These are phyloP conservation scores for Catharus bicknelli DNA, from an alignment of 2,113 vertebrate species.

Conservation along the genomic window DNA sequence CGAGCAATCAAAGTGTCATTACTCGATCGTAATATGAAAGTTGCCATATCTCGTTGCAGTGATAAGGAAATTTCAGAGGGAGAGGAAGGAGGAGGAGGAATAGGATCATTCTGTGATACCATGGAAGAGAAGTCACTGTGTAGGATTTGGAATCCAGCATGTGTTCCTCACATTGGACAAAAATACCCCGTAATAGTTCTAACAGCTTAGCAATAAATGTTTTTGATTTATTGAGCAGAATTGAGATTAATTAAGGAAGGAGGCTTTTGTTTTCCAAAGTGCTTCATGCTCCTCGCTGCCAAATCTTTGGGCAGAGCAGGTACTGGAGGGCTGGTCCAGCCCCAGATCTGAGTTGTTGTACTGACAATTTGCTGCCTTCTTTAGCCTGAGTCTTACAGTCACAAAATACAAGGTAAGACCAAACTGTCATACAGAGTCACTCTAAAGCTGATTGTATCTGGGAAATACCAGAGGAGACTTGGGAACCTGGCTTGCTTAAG, in stretches of 20 bases:
- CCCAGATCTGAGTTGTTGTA: not conserved
- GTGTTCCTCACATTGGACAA: not conserved
- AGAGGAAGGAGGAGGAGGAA: not conserved
- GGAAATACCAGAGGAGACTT: not conserved
- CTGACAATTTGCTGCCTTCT: not conserved
- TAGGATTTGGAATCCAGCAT: not conserved
- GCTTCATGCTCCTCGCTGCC: not conserved
- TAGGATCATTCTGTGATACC: not conserved
- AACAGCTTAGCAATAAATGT: not conserved
- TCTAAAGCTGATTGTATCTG: not conserved
- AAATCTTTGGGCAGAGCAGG: not conserved
- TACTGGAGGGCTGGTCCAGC: not conserved
- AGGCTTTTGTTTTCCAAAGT: not conserved
- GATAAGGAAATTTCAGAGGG: not conserved
- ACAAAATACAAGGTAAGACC: not conserved
- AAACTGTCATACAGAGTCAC: not conserved
- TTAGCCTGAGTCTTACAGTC: not conserved
- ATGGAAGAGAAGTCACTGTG: not conserved
- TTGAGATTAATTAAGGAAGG: not conserved
- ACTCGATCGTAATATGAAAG: not conserved
- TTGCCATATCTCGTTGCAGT: not conserved
- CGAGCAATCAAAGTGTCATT: not conserved
- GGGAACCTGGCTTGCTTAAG: not conserved
- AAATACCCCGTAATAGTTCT: not conserved
- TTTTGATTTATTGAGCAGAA: not conserved